phyloP scores from a whole-genome alignment of 2,797 vertebrate genomes.

The Nasua narica region DNA sequence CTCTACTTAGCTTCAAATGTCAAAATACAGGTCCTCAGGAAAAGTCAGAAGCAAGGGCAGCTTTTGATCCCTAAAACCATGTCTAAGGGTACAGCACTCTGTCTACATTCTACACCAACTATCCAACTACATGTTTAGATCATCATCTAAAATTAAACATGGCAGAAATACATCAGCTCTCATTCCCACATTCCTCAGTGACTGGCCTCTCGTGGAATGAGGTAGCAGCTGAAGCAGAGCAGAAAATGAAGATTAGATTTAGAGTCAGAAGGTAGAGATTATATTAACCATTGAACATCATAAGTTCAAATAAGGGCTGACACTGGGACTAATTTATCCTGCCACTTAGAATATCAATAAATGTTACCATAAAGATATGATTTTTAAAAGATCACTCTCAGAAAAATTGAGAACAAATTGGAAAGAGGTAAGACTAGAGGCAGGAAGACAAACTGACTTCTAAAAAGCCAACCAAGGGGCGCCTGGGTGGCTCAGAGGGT shows the following conservation, averaged over 20 bases:
- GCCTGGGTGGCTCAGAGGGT: not conserved
- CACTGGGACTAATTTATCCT: not conserved
- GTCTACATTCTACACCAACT: not conserved
- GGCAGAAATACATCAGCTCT: not conserved
- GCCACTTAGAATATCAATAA: slow-evolving; percentile 23
- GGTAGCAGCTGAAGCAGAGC: not conserved
- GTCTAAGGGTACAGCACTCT: not conserved
- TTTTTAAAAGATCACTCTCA: not conserved
- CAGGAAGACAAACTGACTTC: not conserved
- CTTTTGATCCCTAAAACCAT: not conserved
- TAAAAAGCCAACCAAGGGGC: too few species aligned
- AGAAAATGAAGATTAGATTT: slow-evolving; percentile 1
- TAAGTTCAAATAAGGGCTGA: not conserved
- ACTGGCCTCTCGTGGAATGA: not conserved
- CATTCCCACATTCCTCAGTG: not conserved
- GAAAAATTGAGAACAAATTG: not conserved
- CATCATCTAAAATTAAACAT: slow-evolving; percentile 59
- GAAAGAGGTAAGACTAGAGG: not conserved
- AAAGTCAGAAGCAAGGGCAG: not conserved
- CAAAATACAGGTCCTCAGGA: not conserved
- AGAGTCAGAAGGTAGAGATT: not conserved
- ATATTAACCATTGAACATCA: not conserved
- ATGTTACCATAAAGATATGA: not conserved
- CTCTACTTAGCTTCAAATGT: slow-evolving; percentile 23
- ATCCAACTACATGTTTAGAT: slow-evolving; percentile 39